Percentiles rank a stretch among this genome's conserved stretches.
These are phyloP conservation scores for Elephas maximus DNA, from an alignment of 2,113 vertebrate species.

Conservation along the genomic window DNA sequence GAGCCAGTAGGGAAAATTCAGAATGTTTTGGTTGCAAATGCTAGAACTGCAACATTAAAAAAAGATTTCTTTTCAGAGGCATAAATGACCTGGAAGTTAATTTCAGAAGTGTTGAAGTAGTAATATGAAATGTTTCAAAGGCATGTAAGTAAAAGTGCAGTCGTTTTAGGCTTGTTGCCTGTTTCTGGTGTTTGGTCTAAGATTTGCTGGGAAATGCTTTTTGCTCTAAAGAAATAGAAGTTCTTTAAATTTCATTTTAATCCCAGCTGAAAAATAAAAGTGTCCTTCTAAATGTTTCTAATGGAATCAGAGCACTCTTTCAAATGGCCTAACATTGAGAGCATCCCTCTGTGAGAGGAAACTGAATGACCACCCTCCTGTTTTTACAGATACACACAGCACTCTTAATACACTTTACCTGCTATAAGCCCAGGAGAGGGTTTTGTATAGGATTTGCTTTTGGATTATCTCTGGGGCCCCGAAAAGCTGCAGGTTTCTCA, in stretches of 20 bases:
- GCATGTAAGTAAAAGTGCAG: not conserved
- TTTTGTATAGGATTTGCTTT: slow-evolving; percentile 37
- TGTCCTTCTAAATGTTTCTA: not conserved
- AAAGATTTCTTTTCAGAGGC: slow-evolving; percentile 31
- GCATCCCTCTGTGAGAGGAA: not conserved
- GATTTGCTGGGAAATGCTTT: slow-evolving; percentile 52
- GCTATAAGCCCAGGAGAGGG: not conserved
- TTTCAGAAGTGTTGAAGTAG: slow-evolving; percentile 43
- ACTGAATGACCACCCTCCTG: not conserved
- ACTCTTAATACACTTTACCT: not conserved
- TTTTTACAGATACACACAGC: not conserved
- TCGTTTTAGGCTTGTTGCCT: not conserved
- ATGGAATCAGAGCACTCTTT: not conserved
- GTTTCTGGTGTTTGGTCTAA: not conserved
- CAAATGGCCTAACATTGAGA: not conserved
- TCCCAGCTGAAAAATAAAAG: not conserved
- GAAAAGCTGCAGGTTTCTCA: not conserved
- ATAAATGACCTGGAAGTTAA: slow-evolving; percentile 30
- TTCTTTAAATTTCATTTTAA: slow-evolving; percentile 48
- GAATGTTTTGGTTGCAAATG: slow-evolving; percentile 57
- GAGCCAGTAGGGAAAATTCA: not conserved
- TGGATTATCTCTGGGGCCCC: not conserved
- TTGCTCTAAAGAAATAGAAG: slow-evolving; percentile 45
- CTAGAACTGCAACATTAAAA: slow-evolving; percentile 51
- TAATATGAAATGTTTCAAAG: slow-evolving; percentile 26